These are phyloP conservation scores for Polyommatus iphigenia DNA, from an alignment of 2,888 invertebrate species.

Conservation along the genomic window DNA sequence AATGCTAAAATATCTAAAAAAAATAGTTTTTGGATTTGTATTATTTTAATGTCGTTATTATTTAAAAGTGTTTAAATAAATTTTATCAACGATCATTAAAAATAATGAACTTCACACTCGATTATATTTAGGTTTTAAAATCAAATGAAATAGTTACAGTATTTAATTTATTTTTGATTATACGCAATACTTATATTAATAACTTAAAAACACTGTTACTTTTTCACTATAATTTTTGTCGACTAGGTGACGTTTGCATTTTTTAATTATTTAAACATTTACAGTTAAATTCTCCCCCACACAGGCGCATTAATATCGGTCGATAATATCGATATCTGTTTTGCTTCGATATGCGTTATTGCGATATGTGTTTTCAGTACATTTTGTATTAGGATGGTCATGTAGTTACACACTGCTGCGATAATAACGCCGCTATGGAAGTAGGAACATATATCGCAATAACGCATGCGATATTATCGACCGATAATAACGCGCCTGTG, in stretches of 20 bases:
- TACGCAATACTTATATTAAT: background rate
- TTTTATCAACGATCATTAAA: background rate
- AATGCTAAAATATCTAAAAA: background rate
- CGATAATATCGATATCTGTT: too few species aligned
- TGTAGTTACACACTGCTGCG: too few species aligned
- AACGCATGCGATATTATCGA: too few species aligned
- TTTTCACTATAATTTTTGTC: background rate
- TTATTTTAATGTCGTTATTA: constrained; percentile 1
- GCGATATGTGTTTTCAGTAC: too few species aligned
- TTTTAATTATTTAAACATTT: constrained; percentile 22
- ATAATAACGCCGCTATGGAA: too few species aligned
- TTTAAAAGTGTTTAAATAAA: constrained; percentile 6
- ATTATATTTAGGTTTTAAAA: background rate
- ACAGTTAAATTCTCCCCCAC: background rate
- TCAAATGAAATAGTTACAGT: background rate
- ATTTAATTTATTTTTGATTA: background rate
- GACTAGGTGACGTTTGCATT: constrained; percentile 22
- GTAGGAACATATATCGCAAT: too few species aligned
- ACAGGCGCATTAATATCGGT: too few species aligned
- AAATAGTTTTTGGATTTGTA: too few species aligned
- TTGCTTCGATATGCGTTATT: too few species aligned
- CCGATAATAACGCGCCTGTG: too few species aligned
- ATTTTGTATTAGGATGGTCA: too few species aligned
- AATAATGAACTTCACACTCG: background rate
- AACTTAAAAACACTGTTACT: background rate